These are phyloP conservation scores for Sinhomidia bicolor DNA, from an alignment of 2,888 invertebrate genomes.

Conservation along the genomic window DNA sequence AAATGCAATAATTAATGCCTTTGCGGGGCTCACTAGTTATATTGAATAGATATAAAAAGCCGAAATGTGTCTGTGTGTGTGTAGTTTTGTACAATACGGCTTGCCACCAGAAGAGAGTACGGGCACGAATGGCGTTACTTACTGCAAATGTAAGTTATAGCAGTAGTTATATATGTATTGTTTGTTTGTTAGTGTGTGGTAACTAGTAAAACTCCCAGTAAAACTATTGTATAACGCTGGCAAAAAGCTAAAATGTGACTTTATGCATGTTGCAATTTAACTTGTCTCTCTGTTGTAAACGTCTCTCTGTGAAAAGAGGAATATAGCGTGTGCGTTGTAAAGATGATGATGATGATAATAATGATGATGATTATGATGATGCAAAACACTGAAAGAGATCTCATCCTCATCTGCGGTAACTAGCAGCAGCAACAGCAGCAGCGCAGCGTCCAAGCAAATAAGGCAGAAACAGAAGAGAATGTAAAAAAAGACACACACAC, in stretches of 20 bases:
- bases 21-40: no score
- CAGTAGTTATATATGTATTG: background rate
- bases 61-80: background rate
- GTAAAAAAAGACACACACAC: constrained; percentile 60
- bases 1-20: no score
- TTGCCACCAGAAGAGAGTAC: background rate
- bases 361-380: constrained; percentile 27
- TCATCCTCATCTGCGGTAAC: background rate
- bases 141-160: background rate
- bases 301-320: background rate
- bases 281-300: background rate
- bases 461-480: constrained; percentile 16
- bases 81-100: background rate
- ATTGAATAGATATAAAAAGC: no score
- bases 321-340: constrained; percentile 7
- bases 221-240: background rate
- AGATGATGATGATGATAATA: background rate
- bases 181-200: background rate
- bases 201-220: no score
- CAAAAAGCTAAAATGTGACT: constrained; percentile 19
- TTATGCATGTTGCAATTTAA: constrained; percentile 34
- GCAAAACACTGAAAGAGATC: background rate
- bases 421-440: background rate
- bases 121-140: constrained; percentile 21
- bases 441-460: constrained; percentile 39